These are phyloP conservation scores for Aplochiton taeniatus DNA, from an alignment of 2,797 vertebrate species.

Conservation along the genomic window DNA sequence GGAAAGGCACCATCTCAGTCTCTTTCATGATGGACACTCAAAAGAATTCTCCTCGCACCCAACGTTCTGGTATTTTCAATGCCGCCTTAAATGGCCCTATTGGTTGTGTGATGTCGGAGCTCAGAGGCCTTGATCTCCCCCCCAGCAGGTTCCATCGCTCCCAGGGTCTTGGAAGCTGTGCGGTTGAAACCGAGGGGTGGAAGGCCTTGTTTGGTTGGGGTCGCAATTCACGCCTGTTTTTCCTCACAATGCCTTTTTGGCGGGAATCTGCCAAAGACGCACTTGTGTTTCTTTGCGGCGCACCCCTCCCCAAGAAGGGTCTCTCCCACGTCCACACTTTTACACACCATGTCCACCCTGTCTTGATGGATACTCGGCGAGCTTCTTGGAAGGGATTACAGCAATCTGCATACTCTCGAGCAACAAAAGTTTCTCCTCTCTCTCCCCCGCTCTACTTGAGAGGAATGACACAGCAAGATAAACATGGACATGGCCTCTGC, in stretches of 20 bases:
- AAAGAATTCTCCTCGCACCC: not conserved
- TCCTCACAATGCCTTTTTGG: constrained; percentile 68
- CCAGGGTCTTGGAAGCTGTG: constrained; percentile 60
- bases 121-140: constrained; percentile 40
- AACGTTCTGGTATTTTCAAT: constrained; percentile 20
- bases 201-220: constrained; percentile 41
- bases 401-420: constrained; percentile 82
- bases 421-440: constrained; percentile 74
- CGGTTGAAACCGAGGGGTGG: constrained; percentile 38
- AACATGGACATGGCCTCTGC: constrained; percentile 56
- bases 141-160: constrained; percentile 36
- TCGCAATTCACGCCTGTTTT: constrained; percentile 59
- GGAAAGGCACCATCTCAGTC: not conserved
- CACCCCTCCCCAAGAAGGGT: constrained; percentile 50
- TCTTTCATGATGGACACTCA: not conserved
- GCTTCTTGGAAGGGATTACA: constrained; percentile 80
- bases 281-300: constrained; percentile 51
- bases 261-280: constrained; percentile 67
- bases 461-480: constrained; percentile 69
- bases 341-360: constrained; percentile 63
- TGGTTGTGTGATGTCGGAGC: constrained; percentile 44
- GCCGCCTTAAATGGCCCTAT: constrained; percentile 33
- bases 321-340: constrained; percentile 57
- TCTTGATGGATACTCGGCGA: constrained; percentile 74
- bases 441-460: constrained; percentile 62